Conservation (phyloP, 2,797 vertebrate species). For the Lagorchestes hirsutus region DNA sequence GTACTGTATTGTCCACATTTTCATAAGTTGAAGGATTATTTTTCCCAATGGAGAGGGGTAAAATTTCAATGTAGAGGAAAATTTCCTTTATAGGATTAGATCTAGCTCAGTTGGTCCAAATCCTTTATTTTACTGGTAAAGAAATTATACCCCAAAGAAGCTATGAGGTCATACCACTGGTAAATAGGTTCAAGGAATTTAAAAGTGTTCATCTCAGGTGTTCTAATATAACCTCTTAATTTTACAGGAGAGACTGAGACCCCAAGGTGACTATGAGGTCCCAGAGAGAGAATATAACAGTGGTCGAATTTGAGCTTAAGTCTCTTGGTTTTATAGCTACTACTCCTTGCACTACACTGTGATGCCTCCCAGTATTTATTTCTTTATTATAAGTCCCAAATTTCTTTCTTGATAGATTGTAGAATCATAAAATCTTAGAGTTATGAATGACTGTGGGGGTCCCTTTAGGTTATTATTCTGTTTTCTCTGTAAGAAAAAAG, state of each 20-base stretch:
- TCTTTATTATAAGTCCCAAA: background rate
- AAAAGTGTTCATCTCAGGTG: background rate
- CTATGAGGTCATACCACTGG: background rate
- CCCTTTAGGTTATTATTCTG: background rate
- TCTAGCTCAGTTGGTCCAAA: background rate
- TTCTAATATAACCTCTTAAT: background rate
- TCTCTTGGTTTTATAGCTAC: background rate
- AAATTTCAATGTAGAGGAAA: background rate
- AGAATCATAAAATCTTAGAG: background rate
- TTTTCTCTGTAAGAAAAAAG: background rate
- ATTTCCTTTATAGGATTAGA: background rate
- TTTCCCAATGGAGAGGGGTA: background rate
- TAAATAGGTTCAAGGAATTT: background rate
- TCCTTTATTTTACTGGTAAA: background rate
- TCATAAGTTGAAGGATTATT: background rate
- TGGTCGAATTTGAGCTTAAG: background rate
- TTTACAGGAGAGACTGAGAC: background rate
- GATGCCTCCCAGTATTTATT: background rate
- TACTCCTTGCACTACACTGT: background rate
- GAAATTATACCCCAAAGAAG: background rate
- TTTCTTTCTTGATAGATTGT: background rate
- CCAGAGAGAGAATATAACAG: background rate
- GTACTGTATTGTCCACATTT: background rate
- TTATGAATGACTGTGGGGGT: background rate
- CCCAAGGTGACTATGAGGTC: background rate